Evolutionary conservation across 2,888 invertebrate genomes (phyloP).

Genomic region (Caenorhabditis sulstoni): DNA sequence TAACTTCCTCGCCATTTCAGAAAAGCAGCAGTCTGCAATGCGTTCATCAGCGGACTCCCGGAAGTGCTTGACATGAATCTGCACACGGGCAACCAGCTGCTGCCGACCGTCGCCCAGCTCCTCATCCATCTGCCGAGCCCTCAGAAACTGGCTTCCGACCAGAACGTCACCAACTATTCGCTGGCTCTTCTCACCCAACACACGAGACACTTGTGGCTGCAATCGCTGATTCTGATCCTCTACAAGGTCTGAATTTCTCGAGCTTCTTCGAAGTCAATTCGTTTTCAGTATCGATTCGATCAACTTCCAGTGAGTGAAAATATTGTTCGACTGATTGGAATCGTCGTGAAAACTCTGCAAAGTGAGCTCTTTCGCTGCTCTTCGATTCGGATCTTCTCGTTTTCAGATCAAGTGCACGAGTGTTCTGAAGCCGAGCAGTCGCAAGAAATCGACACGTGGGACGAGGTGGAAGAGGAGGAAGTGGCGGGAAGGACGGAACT

Average conservation of each 20-base stretch:
- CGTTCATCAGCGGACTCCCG: constrained; percentile 93
- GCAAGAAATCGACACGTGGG: constrained; percentile 65
- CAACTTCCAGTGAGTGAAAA: constrained; percentile 83
- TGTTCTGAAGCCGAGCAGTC: constrained; percentile 57
- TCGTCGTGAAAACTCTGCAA: constrained; percentile 93
- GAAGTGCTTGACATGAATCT: constrained; percentile 94
- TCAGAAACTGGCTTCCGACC: constrained; percentile 84
- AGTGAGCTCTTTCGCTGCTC: constrained; percentile 35
- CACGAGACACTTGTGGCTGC: constrained; percentile 90
- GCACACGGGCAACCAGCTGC: constrained; percentile 88
- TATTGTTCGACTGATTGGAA: constrained; percentile 89
- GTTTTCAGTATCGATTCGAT: constrained; percentile 82
- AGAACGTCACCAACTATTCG: constrained; percentile 87
- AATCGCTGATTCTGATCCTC: constrained; percentile 91
- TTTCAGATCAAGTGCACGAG: constrained; percentile 66
- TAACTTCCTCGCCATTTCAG: constrained; percentile 82
- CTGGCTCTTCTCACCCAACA: constrained; percentile 74
- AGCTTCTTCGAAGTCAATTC: background rate
- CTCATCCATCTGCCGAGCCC: constrained; percentile 91
- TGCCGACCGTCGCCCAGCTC: constrained; percentile 89
- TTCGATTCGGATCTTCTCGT: background rate
- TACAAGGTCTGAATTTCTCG: constrained; percentile 85
- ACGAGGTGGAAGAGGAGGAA: constrained; percentile 61
- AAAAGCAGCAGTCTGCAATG: constrained; percentile 94
- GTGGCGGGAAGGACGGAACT: constrained; percentile 44